These are phyloP conservation scores for Lochmaea capreae DNA, from an alignment of 2,888 invertebrate species.

Conservation along the genomic window DNA sequence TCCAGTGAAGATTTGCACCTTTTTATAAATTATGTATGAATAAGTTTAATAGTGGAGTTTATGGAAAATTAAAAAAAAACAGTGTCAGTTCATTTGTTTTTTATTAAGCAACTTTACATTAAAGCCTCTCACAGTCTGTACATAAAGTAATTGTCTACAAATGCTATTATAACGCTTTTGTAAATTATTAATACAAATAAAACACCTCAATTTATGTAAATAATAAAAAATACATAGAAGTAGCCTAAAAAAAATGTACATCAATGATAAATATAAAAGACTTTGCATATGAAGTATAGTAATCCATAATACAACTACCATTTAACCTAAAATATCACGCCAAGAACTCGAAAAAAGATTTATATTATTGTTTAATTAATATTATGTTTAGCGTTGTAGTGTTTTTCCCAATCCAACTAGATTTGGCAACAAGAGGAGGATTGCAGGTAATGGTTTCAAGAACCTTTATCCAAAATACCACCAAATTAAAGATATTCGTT, in stretches of 20 bases:
- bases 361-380: no score
- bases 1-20: no score
- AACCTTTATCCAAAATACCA: no score
- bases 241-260: not conserved
- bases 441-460: no score
- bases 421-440: no score
- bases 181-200: not conserved
- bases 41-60: not conserved
- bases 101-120: slow-evolving; percentile 66
- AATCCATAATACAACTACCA: slow-evolving; percentile 15
- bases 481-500: no score
- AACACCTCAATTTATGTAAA: not conserved
- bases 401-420: no score
- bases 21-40: no score
- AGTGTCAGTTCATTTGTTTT: slow-evolving; percentile 52
- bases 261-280: not conserved
- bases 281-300: slow-evolving; percentile 27
- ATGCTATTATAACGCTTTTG: slow-evolving; percentile 27
- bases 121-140: slow-evolving; percentile 65
- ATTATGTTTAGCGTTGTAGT: no score
- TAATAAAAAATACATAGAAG: not conserved
- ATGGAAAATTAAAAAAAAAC: slow-evolving; percentile 21
- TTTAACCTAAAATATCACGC: no score
- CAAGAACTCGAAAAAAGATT: no score
- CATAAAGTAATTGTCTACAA: slow-evolving; percentile 62